Evolutionary conservation across 2,797 vertebrate species (phyloP).

Genomic region (Champsocephalus gunnari): DNA sequence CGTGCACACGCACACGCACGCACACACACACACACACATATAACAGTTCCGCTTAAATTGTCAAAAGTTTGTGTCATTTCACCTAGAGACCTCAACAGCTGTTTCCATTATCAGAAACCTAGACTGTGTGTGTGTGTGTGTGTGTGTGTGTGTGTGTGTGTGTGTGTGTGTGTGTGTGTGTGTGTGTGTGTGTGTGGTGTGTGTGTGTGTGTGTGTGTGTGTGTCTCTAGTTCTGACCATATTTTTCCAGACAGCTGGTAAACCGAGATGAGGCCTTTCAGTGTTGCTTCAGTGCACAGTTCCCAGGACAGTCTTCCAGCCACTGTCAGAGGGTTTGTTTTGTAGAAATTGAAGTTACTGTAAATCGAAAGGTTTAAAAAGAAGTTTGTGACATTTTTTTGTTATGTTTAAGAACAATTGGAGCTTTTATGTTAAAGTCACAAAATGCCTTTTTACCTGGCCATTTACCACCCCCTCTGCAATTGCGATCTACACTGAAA

Average conservation of each 20-base stretch:
- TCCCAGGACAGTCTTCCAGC: neutral
- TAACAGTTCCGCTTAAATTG: slow-evolving; percentile 12
- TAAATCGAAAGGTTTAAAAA: too few relatives aligned
- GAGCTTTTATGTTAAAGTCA: too few relatives aligned
- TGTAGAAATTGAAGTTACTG: too few relatives aligned
- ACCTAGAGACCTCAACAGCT: slow-evolving; percentile 38
- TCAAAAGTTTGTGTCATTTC: slow-evolving; percentile 30
- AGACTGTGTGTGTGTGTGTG: neutral
- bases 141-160: too few relatives aligned
- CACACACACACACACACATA: neutral
- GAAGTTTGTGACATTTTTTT: too few relatives aligned
- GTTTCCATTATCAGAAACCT: slow-evolving; percentile 48
- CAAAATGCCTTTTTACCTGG: too few relatives aligned
- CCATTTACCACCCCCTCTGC: too few relatives aligned
- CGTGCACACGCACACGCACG: slow-evolving; percentile 4
- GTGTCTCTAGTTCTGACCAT: slow-evolving; percentile 9
- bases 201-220: too few relatives aligned
- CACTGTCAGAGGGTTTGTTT: neutral
- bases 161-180: too few relatives aligned
- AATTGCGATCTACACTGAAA: too few relatives aligned
- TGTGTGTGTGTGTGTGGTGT: slow-evolving; percentile 8
- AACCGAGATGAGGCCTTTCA: slow-evolving; percentile 10
- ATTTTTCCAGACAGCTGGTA: slow-evolving; percentile 45
- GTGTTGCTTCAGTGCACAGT: neutral
- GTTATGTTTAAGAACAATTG: too few relatives aligned